Conservation (phyloP, 2,888 invertebrate species). For the Epistrophella euchroma region DNA sequence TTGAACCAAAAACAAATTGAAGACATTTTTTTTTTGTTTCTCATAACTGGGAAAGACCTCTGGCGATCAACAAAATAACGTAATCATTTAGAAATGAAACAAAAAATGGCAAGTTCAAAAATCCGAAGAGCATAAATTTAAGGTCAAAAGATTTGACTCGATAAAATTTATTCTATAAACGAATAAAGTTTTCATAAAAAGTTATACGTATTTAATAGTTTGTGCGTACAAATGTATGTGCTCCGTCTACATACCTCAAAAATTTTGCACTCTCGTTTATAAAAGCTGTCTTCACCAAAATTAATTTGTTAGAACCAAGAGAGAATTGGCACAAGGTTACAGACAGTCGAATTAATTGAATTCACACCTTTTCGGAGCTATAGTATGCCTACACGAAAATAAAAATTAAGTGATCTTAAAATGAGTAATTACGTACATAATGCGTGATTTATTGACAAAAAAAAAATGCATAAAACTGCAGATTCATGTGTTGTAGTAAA, state of each 20-base stretch:
- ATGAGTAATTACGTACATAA: too few relatives aligned
- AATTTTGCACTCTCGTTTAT: not conserved
- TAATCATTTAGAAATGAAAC: constrained; percentile 11
- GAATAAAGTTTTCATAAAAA: constrained; percentile 21
- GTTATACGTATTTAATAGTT: not conserved
- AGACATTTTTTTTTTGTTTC: not conserved
- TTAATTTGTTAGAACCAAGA: constrained; percentile 10
- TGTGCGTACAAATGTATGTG: not conserved
- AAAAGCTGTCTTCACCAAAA: constrained; percentile 32
- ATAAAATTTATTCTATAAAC: constrained; percentile 25
- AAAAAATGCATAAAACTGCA: not conserved
- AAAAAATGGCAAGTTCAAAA: constrained; percentile 42
- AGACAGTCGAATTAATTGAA: constrained; percentile 32
- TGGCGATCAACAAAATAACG: constrained; percentile 13
- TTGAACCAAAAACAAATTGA: not conserved
- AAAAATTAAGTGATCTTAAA: not conserved
- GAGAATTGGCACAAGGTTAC: constrained; percentile 23
- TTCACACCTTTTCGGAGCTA: constrained; percentile 28
- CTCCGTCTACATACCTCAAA: not conserved
- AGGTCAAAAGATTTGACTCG: constrained; percentile 42
- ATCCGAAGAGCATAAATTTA: constrained; percentile 35
- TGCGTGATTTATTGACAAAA: not conserved
- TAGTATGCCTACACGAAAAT: constrained; percentile 1
- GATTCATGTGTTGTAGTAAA: not conserved
- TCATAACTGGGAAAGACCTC: constrained; percentile 17